These are phyloP conservation scores for Melipona bicolor DNA, from an alignment of 2,888 invertebrate species.

Conservation along the genomic window DNA sequence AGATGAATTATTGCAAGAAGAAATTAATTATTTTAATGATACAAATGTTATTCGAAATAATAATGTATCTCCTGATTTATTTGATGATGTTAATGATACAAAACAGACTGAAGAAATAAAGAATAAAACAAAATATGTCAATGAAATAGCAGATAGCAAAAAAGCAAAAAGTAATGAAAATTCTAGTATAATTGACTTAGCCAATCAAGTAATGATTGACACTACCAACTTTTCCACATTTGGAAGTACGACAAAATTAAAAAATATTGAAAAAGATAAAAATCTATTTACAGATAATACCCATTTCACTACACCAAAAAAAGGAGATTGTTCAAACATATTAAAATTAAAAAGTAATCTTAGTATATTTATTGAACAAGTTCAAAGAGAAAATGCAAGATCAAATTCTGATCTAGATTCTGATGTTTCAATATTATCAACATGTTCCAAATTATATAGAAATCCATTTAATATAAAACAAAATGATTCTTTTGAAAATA, in stretches of 20 bases:
- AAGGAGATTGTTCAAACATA: constrained; percentile 34
- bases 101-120: not conserved
- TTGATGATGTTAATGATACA: constrained; percentile 61
- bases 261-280: not conserved
- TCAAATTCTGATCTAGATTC: constrained; percentile 63
- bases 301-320: constrained; percentile 38
- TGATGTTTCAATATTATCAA: constrained; percentile 51
- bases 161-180: constrained; percentile 4
- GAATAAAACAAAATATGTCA: not conserved
- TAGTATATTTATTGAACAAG: constrained; percentile 75
- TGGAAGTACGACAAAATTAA: not conserved
- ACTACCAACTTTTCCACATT: not conserved
- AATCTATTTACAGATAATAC: constrained; percentile 33
- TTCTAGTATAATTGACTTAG: constrained; percentile 12
- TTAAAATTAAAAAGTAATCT: constrained; percentile 70
- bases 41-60: constrained; percentile 5
- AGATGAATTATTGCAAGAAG: constrained; percentile 4
- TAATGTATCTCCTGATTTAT: constrained; percentile 74
- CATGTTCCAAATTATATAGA: constrained; percentile 30
- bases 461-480: constrained; percentile 71
- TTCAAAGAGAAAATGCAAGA: constrained; percentile 71
- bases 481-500: constrained; percentile 17
- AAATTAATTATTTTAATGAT: constrained; percentile 9
- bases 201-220: constrained; percentile 17
- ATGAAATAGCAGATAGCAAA: not conserved